Base-by-base conservation (phyloP, 2,797 vertebrate species). In the Corythornis leucogaster region DNA sequence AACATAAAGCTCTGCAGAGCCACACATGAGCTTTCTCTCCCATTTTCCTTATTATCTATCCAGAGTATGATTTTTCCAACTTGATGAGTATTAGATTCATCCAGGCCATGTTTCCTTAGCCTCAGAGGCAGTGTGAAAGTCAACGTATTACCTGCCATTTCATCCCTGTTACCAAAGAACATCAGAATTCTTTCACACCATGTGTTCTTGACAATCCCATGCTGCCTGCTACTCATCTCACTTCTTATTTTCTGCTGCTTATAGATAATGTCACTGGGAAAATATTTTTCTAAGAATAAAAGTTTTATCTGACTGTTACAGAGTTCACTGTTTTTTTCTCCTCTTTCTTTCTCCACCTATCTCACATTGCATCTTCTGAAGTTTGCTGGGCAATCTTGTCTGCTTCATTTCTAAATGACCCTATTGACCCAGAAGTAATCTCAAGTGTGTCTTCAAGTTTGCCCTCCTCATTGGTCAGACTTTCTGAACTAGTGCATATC, bases 31-130 rank as follows among this genome's bases (percentile, higher is more conserved):
- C 12, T 70, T 89, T 82, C 53, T 48, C 85, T 46, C 24, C 81
- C 1, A 2, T 80, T 95, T 88, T 62, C 80, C 31, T 7, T 64
- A 7, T 57, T 55, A 46, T 55, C 38, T 54, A 16, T 74, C 89
- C 64, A n/a, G 75, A 89, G n/a, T 77, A 54, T 64, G 81, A 68
- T 85, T 90, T 95, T 93, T 93, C 66, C 66, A 82, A 19, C n/a
- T 58, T 82, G 54, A 21, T 9, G 13, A 63, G 50, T 74, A 68
- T 85, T 70, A 88, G 51, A 89, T 93, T 89, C 50, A 75, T 75
- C 71, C 71, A 92, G 58, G 28, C 58, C 13, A 1, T 59, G 77
- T 87, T 90, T 94, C 42, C 54, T 87, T 80, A 78, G 33, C 69
- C 78, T 84, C 57, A 90, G 68, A 50, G 42, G 38, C 15, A 46